A percentile compares a stretch with the other conserved stretches of the same genome.
These are phyloP conservation scores for Gila orcuttii DNA, from an alignment of 2,113 vertebrate species.

Conservation along the genomic window DNA sequence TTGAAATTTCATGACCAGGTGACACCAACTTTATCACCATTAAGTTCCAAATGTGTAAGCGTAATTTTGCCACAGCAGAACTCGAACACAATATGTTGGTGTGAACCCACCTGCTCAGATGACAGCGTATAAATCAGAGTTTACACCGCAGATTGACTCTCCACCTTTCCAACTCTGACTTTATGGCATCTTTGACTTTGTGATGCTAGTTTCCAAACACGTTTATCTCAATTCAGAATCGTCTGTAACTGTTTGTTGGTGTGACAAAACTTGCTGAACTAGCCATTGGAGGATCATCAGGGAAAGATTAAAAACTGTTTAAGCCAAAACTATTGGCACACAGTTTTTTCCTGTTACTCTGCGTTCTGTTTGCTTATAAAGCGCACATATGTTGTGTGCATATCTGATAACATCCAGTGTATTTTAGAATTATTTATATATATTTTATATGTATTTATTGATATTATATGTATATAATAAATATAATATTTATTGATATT, in stretches of 20 bases:
- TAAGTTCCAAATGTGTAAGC: not conserved
- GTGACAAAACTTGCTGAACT: not conserved
- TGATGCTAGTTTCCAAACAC: not conserved
- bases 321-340: not conserved
- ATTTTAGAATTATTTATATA: not conserved
- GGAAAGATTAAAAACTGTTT: not conserved
- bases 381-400: not conserved
- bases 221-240: constrained; percentile 18
- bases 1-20: not conserved
- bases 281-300: not conserved
- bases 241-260: not conserved
- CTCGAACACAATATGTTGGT: not conserved
- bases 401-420: not conserved
- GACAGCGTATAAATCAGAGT: constrained; percentile 42
- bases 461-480: no score
- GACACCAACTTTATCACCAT: constrained; percentile 2
- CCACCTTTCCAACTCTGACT: constrained; percentile 2
- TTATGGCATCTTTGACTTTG: constrained; percentile 1
- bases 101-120: constrained; percentile 29
- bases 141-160: constrained; percentile 22
- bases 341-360: not conserved
- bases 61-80: not conserved
- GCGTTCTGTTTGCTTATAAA: not conserved
- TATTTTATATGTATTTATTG: no score
- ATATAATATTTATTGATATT: no score